Conservation (phyloP, 2,113 vertebrate species). For the Anser cygnoides region DNA sequence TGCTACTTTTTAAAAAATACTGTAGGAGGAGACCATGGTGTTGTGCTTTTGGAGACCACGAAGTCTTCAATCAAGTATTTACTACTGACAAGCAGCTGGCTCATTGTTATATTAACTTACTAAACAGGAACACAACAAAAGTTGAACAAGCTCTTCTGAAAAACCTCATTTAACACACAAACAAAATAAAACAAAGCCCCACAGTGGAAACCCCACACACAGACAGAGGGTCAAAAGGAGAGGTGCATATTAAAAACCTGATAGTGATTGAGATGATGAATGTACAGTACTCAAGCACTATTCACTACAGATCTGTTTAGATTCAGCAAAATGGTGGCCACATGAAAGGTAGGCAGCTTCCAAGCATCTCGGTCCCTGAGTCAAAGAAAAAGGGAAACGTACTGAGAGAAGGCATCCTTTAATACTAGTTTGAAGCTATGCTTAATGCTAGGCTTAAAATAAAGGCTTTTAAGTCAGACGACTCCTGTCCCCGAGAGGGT, state of each 20-base stretch:
- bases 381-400: conserved; percentile 25
- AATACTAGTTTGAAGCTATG: conserved; percentile 55
- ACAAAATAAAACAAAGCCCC: not conserved
- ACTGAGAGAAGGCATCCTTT: conserved; percentile 1
- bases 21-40: not conserved
- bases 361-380: not conserved
- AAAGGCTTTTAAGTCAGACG: conserved; percentile 53
- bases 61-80: not conserved
- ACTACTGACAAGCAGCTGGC: not conserved
- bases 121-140: not conserved
- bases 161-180: not conserved
- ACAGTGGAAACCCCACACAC: not conserved
- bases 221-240: not conserved
- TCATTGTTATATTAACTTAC: not conserved
- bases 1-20: not conserved
- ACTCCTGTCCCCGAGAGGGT: not conserved
- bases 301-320: not conserved
- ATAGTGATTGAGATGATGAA: not conserved
- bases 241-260: not conserved
- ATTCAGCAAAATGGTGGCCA: conserved; percentile 21
- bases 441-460: conserved; percentile 51
- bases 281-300: not conserved
- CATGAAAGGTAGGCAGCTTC: conserved; percentile 18
- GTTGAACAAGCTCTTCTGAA: not conserved
- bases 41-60: not conserved